Evolutionary conservation across 2,888 invertebrate genomes (phyloP).

Genomic region (Zygothrica quintamaculata): DNA sequence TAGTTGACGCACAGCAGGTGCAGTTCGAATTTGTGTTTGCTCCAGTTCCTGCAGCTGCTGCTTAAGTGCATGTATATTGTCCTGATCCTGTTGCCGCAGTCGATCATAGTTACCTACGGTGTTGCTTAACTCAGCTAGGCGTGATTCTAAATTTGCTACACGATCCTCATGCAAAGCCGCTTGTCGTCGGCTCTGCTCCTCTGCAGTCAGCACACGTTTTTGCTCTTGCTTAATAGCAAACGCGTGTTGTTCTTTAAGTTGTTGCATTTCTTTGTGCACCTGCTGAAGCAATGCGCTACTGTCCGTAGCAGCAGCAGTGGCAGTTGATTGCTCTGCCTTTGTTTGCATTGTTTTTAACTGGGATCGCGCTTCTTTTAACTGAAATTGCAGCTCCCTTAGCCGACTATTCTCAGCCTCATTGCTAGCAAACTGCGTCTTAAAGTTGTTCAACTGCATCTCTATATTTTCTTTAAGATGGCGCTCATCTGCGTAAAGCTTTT

Average conservation of each 20-base stretch:
- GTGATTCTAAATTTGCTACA: conserved; percentile 90
- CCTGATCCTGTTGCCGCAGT: conserved; percentile 89
- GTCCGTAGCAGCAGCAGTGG: conserved; percentile 78
- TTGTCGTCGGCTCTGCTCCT: conserved; percentile 88
- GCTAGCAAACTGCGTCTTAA: conserved; percentile 84
- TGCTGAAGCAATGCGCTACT: conserved; percentile 86
- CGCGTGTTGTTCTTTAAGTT: conserved; percentile 89
- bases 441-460: conserved; percentile 87
- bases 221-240: conserved; percentile 90
- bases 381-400: conserved; percentile 86
- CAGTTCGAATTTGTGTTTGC: conserved; percentile 41
- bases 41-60: conserved; percentile 78
- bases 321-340: conserved; percentile 54
- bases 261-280: conserved; percentile 89
- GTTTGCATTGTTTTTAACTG: conserved; percentile 88
- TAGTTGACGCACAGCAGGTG: conserved; percentile 53
- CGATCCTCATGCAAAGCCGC: conserved; percentile 90
- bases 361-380: conserved; percentile 88
- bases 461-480: conserved; percentile 90
- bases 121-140: conserved; percentile 91
- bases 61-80: conserved; percentile 88
- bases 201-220: conserved; percentile 89
- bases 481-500: conserved; percentile 90
- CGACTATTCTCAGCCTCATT: conserved; percentile 82
- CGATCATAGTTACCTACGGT: conserved; percentile 92